phyloP scores from a whole-genome alignment of 2,797 vertebrate species.

The Halcyon badia region DNA sequence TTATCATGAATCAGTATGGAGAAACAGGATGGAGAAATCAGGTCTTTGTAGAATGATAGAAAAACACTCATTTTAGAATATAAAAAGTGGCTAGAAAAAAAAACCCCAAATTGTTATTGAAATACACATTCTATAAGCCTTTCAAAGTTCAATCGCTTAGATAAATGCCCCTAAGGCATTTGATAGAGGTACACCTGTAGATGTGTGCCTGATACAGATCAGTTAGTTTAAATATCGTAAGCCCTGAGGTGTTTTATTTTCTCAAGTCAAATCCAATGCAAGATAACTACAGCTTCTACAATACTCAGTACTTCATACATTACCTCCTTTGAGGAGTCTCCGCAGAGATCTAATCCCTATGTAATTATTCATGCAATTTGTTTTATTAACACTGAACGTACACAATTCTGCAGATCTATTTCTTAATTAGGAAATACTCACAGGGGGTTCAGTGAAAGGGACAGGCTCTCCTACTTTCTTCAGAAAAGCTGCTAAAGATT shows the following conservation, averaged over 20 bases:
- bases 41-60: not conserved
- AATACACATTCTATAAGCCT: conserved; percentile 14
- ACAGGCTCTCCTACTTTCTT: conserved; percentile 81
- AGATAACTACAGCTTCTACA: conserved; percentile 41
- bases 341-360: conserved; percentile 62
- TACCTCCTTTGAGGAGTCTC: conserved; percentile 27
- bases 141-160: conserved; percentile 42
- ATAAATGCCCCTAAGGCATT: conserved; percentile 42
- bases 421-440: conserved; percentile 85
- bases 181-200: conserved; percentile 44
- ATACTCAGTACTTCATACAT: conserved; percentile 31
- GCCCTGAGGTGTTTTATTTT: conserved; percentile 20
- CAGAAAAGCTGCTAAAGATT: conserved; percentile 89
- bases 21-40: not conserved
- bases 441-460: conserved; percentile 92
- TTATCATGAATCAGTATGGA: not conserved
- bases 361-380: conserved; percentile 62
- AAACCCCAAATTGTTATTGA: not conserved
- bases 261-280: not conserved
- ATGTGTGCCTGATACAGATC: conserved; percentile 18
- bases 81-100: not conserved
- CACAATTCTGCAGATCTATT: conserved; percentile 29
- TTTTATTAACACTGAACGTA: conserved; percentile 33
- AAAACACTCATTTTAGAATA: not conserved
- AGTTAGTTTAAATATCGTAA: conserved; percentile 4